Percentiles rank a stretch among this genome's conserved stretches.
These are phyloP conservation scores for Branchipolynoe longqiensis DNA, from an alignment of 2,888 invertebrate genomes.

Conservation along the genomic window DNA sequence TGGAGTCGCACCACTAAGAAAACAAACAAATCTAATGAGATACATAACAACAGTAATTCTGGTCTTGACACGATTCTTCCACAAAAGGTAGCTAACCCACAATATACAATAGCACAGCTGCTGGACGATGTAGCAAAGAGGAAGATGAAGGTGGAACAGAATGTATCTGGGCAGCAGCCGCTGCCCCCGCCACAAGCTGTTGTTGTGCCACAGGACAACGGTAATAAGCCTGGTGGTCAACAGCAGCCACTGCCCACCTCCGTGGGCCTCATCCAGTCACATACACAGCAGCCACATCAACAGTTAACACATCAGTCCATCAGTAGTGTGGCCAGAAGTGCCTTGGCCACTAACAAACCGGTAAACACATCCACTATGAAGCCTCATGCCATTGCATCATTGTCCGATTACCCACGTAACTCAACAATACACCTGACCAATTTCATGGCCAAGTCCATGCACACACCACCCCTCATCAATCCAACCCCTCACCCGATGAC, in stretches of 20 bases:
- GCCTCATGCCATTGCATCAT: not conserved
- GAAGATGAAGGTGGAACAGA: conserved; percentile 38
- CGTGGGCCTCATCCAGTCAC: not conserved
- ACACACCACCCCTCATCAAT: conserved; percentile 60
- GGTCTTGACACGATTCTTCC: not conserved
- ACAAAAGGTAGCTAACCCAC: conserved; percentile 3
- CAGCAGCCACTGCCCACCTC: conserved; percentile 54
- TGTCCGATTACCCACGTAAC: conserved; percentile 48
- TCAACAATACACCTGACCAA: conserved; percentile 54
- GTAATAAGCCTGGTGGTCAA: not conserved
- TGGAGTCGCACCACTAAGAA: not conserved
- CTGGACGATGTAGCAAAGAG: conserved; percentile 47
- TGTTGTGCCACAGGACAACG: not conserved
- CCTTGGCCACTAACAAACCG: conserved; percentile 24
- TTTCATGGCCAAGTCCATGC: conserved; percentile 64
- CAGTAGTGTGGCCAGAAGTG: conserved; percentile 30
- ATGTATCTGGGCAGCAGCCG: conserved; percentile 48
- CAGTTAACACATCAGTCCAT: not conserved
- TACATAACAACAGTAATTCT: not conserved
- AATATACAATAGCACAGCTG: conserved; percentile 56
- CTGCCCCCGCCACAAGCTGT: conserved; percentile 30
- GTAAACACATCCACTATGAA: not conserved
- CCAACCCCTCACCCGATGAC: conserved; percentile 66
- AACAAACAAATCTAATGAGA: not conserved
- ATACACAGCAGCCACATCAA: not conserved